Evolutionary conservation across 2,113 vertebrate genomes (phyloP).

Genomic region (Charina bottae): DNA sequence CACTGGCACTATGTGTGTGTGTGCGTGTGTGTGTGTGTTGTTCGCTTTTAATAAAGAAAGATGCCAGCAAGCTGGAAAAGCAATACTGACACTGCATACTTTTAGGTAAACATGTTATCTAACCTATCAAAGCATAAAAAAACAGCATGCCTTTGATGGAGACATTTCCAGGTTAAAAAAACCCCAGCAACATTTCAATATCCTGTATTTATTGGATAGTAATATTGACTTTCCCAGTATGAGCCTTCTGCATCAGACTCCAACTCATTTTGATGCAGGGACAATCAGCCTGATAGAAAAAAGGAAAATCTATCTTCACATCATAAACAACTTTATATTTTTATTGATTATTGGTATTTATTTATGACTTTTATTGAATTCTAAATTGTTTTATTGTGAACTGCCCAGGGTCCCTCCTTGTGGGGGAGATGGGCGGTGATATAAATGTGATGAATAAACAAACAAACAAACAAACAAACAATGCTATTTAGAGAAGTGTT

Average conservation of each 20-base stretch:
- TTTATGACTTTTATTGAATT: too few relatives aligned
- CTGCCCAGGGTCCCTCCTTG: too few relatives aligned
- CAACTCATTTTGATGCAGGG: slow-evolving; percentile 31
- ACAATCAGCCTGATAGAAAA: not conserved
- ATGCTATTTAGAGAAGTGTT: not conserved
- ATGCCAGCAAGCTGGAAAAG: slow-evolving; percentile 19
- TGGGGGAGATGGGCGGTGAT: too few relatives aligned
- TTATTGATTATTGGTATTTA: too few relatives aligned
- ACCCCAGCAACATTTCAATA: not conserved
- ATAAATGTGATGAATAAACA: too few relatives aligned
- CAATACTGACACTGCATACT: slow-evolving; percentile 12
- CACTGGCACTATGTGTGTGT: not conserved
- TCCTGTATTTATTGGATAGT: not conserved
- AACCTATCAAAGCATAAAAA: slow-evolving; percentile 6
- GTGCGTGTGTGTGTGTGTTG: not conserved
- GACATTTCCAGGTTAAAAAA: not conserved
- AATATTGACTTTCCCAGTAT: not conserved
- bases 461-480: too few relatives aligned
- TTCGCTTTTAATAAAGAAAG: slow-evolving; percentile 19
- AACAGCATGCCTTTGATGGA: not conserved
- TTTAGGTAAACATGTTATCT: slow-evolving; percentile 20
- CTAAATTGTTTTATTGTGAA: too few relatives aligned
- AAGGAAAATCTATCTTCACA: not conserved
- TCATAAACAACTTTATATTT: too few relatives aligned
- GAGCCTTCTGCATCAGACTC: slow-evolving; percentile 1